Evolutionary conservation across 2,113 vertebrate genomes (phyloP), one percentile per base, ranked within the genome.

Genomic region (Marmota monax): DNA sequence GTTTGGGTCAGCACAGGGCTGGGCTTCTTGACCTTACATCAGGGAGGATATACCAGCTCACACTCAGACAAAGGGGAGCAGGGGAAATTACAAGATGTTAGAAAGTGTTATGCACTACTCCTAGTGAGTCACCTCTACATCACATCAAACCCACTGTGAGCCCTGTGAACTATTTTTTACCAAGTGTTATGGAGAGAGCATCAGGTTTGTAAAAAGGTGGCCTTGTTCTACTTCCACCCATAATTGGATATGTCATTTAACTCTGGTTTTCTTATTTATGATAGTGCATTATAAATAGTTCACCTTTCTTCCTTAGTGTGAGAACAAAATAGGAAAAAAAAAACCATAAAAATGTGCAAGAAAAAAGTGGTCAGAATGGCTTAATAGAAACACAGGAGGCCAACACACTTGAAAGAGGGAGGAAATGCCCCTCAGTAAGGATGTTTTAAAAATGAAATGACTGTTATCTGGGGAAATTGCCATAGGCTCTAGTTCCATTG

Each of bases 91-190:
- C 18, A 77, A 67, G 18, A 34, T 0, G 4, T 63, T 79, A 13
- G 6, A 78, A 61, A 12, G 42, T 1, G 12, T 58, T 22, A 58
- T 88, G 76, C 53, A 89, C 87, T 74, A 74, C 56, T 84, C 32
- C 1, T 32, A 69, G 5, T 34, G 93, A 86, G 45, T 93, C 95
- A 89, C 67, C 48, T 95, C 51, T 89, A 42, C 65, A 45, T 94
- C 84, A 73, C 23, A 86, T 92, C 88, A 94, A 96, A 92, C 23
- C 83, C 91, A n/a, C 29, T 29, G 76, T 65, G 90, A 87, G 84
- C 45, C 48, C 48, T 2, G 22, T 58, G 32, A 51, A 76, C 58
- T 72, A 72, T 74, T 87, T 45, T 96, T 94, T 53, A 92, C 90
- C 23, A 93, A 84, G 72, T 48, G 20, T 45, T 65, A 42, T 1